Evolutionary conservation across 2,113 vertebrate genomes (phyloP).

Genomic region (Etheostoma cragini): DNA sequence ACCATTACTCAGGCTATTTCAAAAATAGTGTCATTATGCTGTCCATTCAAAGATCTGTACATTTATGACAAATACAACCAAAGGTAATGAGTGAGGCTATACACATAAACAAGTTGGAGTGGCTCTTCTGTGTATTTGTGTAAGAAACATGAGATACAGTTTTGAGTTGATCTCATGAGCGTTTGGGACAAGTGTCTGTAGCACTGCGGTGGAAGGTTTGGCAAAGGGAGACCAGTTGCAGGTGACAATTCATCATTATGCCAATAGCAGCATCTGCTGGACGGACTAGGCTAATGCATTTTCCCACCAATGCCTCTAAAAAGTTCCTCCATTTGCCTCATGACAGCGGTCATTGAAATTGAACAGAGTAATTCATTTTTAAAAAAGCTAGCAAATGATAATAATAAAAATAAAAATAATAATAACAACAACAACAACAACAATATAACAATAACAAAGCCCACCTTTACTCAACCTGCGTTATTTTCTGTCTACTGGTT

Average conservation of each 20-base stretch:
- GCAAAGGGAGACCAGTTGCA: too few relatives aligned
- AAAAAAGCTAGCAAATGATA: too few relatives aligned
- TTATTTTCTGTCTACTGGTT: too few relatives aligned
- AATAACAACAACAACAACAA: too few relatives aligned
- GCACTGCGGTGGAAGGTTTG: too few relatives aligned
- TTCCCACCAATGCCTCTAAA: not conserved
- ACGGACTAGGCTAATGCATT: not conserved
- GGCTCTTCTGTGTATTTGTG: not conserved
- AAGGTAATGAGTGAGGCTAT: not conserved
- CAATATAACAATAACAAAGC: not conserved
- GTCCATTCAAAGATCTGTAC: not conserved
- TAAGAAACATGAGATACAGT: not conserved
- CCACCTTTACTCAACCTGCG: not conserved
- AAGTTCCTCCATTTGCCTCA: not conserved
- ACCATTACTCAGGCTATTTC: not conserved
- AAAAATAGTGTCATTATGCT: not conserved
- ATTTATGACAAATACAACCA: not conserved
- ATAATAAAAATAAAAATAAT: too few relatives aligned
- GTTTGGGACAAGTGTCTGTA: too few relatives aligned
- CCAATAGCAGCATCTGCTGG: slow-evolving; percentile 65
- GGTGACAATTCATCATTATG: not conserved
- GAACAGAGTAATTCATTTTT: not conserved
- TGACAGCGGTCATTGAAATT: not conserved
- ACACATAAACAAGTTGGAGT: not conserved
- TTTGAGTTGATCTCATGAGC: not conserved